Evolutionary conservation across 1,140 invertebrate species (phyloP).

Genomic region (Drosophila novamexicana): DNA sequence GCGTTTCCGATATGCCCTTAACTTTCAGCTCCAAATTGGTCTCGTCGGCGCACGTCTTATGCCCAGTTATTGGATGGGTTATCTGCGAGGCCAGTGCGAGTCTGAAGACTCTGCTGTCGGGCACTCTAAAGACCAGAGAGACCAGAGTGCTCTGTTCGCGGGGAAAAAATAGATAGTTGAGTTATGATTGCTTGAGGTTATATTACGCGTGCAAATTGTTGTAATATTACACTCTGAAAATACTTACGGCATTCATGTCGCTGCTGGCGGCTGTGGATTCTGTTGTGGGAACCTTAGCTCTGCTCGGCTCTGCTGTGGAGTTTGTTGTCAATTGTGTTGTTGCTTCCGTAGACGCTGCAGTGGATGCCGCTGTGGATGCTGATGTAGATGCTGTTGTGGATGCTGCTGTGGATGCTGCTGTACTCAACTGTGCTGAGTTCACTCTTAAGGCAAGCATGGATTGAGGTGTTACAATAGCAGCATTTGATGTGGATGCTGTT

Average conservation of each 20-base stretch:
- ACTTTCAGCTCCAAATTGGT: conserved; percentile 2
- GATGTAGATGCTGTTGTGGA: background rate
- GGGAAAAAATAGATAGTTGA: background rate
- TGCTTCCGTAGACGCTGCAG: background rate
- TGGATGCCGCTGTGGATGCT: background rate
- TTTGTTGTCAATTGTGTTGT: conserved; percentile 11
- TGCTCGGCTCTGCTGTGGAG: background rate
- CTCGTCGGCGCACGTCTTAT: conserved; percentile 12
- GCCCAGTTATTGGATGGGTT: conserved; percentile 8
- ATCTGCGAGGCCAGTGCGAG: conserved; percentile 11
- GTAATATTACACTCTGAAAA: conserved; percentile 1
- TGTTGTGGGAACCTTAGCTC: background rate
- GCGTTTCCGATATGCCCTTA: conserved; percentile 1
- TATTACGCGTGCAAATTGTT: conserved; percentile 4
- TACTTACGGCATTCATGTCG: conserved; percentile 19
- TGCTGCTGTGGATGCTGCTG: background rate
- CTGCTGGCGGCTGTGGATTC: conserved; percentile 2
- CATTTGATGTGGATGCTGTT: background rate
- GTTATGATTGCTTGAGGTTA: background rate
- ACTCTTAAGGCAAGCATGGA: too few species aligned
- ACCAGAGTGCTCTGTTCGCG: conserved; percentile 23
- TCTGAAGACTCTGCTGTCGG: conserved; percentile 1
- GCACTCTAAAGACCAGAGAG: conserved; percentile 7
- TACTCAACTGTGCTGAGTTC: too few species aligned
- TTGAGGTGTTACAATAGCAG: too few species aligned